Conservation (phyloP, 2,888 invertebrate species). For the Stramonita haemastoma region DNA sequence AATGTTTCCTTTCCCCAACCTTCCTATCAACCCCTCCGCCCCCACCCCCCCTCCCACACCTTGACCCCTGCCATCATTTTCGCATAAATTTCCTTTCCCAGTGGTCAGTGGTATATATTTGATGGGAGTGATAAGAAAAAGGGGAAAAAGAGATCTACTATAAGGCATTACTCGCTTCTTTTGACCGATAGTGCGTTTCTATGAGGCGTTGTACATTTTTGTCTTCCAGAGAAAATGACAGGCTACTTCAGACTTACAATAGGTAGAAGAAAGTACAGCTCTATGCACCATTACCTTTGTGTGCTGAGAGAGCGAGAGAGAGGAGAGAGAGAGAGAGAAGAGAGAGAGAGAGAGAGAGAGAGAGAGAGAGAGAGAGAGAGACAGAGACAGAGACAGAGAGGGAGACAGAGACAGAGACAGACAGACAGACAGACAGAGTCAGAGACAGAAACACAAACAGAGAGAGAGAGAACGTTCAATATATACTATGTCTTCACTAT, state of each 20-base stretch:
- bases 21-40: neutral
- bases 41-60: neutral
- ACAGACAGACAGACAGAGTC: neutral
- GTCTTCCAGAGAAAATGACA: too few species aligned
- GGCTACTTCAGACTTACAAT: neutral
- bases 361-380: constrained; percentile 7
- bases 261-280: neutral
- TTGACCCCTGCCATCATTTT: neutral
- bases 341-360: constrained; percentile 15
- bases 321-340: neutral
- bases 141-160: too few species aligned
- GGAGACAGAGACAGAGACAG: neutral
- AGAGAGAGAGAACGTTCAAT: neutral
- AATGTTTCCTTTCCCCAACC: neutral
- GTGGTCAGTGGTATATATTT: too few species aligned
- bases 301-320: neutral
- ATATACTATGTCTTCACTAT: too few species aligned
- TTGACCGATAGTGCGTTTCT: too few species aligned
- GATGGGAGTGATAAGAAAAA: too few species aligned
- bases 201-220: too few species aligned
- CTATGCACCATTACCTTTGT: neutral
- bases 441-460: too few species aligned
- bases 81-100: too few species aligned
- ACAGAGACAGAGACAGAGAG: constrained; percentile 23
- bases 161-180: too few species aligned